Base-by-base conservation (phyloP, 2,888 invertebrate species). In the Xestobium rufovillosum region DNA sequence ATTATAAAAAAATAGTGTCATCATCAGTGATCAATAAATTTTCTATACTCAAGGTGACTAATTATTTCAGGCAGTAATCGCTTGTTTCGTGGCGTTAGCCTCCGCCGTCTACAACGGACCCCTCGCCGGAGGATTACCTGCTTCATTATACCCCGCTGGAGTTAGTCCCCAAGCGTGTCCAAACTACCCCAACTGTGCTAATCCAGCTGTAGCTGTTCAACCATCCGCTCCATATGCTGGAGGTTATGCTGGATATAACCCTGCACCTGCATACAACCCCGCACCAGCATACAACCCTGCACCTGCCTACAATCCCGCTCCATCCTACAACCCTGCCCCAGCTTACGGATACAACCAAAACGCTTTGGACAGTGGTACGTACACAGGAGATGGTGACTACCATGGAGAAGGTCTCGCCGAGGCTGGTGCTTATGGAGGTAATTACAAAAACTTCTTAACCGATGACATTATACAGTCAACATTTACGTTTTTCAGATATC, bases 141-240 rank as follows among this genome's bases (percentile, higher is more conserved):
- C 65, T 15, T 46, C 51, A 33, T 53, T 57, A 33, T 66, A 53
- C 48, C 65, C 65, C 34, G 65, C 65, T 4, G 65, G 65, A 32
- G 62, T 66, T n/a, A 62, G 61, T 37, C 65, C 65, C 13, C 62
- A 64, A 47, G 63, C 64, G 12, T 66, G 65, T 46, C 65, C 65
- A 32, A 66, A 65, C 51, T 66, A 56, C 52, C 65, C 65, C 38
- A 56, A 65, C 50, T 66, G 65, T 43, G 47, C 52, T 37, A 66
- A 65, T 44, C 65, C 65, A 14, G 61, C 65, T 6, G 55, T 65
- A 37, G 62, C 65, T 16, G 65, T 60, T 14, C 53, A 60, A 34
- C 61, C 62, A 27, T 49, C 49, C 34, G 55, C 59, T 4, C 44
- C 38, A 16, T 19, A 19, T n/a, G 23, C 23, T 8, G 23, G 6